Evolutionary conservation across 2,113 vertebrate species (phyloP).

Genomic region (Meriones unguiculatus): DNA sequence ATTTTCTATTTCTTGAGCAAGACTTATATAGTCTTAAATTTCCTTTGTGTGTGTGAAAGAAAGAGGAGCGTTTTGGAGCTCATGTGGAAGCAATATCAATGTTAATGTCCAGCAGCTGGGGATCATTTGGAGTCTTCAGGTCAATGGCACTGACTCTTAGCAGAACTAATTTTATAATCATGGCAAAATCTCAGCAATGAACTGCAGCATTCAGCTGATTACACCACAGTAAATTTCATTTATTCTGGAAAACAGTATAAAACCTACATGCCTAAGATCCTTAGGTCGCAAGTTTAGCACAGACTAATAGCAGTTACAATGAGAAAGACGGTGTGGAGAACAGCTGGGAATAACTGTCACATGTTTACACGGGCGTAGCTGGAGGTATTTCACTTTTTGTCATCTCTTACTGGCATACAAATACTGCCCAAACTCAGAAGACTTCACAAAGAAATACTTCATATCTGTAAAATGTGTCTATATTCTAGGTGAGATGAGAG

Average conservation of each 20-base stretch:
- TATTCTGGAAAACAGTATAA: constrained; percentile 70
- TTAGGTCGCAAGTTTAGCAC: constrained; percentile 43
- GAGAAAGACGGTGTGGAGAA: constrained; percentile 37
- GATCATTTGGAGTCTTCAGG: constrained; percentile 75
- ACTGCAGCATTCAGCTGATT: constrained; percentile 69
- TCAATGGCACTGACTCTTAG: constrained; percentile 74
- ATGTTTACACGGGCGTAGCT: not conserved
- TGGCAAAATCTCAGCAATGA: constrained; percentile 68
- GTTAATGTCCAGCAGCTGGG: constrained; percentile 83
- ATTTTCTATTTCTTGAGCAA: constrained; percentile 52
- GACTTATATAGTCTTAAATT: constrained; percentile 73
- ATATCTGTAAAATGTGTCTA: not conserved
- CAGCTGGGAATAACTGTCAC: not conserved
- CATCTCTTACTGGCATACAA: constrained; percentile 6
- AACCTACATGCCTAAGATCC: constrained; percentile 52
- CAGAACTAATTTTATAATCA: constrained; percentile 79
- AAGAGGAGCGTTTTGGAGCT: constrained; percentile 73
- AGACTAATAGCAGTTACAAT: constrained; percentile 5
- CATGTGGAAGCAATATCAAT: constrained; percentile 83
- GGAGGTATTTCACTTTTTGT: not conserved
- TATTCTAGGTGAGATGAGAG: not conserved
- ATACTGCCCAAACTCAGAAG: constrained; percentile 41
- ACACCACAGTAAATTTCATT: constrained; percentile 48
- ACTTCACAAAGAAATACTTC: constrained; percentile 39
- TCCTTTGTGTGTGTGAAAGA: not conserved